These are phyloP conservation scores for Chironomus riparius DNA, from an alignment of 2,888 invertebrate genomes.

Conservation along the genomic window DNA sequence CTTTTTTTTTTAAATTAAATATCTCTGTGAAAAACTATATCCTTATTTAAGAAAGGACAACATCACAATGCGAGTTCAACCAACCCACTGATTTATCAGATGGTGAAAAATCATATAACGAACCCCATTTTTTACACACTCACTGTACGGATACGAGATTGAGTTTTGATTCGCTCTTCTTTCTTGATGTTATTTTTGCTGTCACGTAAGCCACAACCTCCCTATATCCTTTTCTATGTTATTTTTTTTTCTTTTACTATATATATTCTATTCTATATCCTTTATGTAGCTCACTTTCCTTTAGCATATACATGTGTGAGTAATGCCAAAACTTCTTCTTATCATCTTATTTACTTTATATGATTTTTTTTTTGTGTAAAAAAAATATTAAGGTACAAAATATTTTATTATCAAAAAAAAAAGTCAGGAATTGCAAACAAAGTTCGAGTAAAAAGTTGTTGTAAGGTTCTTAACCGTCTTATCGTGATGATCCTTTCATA, in stretches of 20 bases:
- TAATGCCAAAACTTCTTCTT: too few relatives aligned
- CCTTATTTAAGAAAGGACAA: neutral
- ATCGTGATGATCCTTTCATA: neutral
- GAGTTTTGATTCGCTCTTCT: slow-evolving; percentile 26
- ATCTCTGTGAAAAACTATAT: neutral
- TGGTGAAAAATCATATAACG: slow-evolving; percentile 8
- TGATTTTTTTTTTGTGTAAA: neutral
- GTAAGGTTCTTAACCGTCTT: neutral
- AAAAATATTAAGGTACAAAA: too few relatives aligned
- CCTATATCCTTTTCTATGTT: slow-evolving; percentile 4
- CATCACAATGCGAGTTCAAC: slow-evolving; percentile 7
- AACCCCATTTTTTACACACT: slow-evolving; percentile 18
- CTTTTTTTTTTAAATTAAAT: neutral
- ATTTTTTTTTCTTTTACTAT: neutral
- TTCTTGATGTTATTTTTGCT: slow-evolving; percentile 25
- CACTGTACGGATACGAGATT: neutral
- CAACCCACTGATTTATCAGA: slow-evolving; percentile 11
- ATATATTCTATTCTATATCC: neutral
- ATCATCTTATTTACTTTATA: neutral
- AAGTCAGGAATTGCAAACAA: neutral
- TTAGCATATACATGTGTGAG: neutral
- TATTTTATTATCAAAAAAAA: neutral
- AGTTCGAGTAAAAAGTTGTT: too few relatives aligned
- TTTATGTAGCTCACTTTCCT: neutral
- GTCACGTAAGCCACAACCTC: slow-evolving; percentile 25